A percentile compares a stretch with the other conserved stretches of the same genome.
These are phyloP conservation scores for Pantherophis vulpinus DNA, from an alignment of 2,797 vertebrate species.

Conservation along the genomic window DNA sequence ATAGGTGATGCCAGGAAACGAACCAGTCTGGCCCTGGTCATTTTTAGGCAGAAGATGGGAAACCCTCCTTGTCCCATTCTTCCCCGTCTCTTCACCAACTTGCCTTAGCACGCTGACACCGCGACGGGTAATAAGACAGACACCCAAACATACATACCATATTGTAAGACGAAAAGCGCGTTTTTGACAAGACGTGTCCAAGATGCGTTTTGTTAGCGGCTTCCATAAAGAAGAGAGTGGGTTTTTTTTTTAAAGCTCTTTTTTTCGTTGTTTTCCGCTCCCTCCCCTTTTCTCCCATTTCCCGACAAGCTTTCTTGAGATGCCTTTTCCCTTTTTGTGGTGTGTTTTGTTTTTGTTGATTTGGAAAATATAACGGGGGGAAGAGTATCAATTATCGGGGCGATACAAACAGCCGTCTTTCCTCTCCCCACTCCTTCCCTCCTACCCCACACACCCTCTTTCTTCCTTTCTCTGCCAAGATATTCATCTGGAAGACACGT, in stretches of 20 bases:
- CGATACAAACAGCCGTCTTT: slow-evolving; percentile 36
- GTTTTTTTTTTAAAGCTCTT: slow-evolving; percentile 13
- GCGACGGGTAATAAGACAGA: slow-evolving; percentile 57
- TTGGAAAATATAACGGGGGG: slow-evolving; percentile 63
- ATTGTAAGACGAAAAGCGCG: slow-evolving; percentile 6
- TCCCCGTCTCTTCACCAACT: slow-evolving; percentile 1
- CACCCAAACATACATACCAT: neutral
- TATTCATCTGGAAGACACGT: slow-evolving; percentile 55
- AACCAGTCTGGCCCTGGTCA: rapidly evolving
- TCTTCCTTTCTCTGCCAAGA: slow-evolving; percentile 44
- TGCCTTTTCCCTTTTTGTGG: slow-evolving; percentile 35
- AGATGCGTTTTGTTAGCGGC: slow-evolving; percentile 59
- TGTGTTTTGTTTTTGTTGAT: slow-evolving; percentile 55
- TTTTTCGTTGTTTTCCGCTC: slow-evolving; percentile 49
- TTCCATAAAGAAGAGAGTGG: slow-evolving; percentile 46
- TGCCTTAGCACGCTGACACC: slow-evolving; percentile 49
- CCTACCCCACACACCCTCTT: neutral
- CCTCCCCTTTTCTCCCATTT: slow-evolving; percentile 34
- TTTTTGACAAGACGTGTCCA: slow-evolving; percentile 54
- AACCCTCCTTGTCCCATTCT: neutral
- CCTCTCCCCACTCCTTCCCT: neutral
- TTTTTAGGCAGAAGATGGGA: neutral
- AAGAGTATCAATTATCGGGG: slow-evolving; percentile 64
- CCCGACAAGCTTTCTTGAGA: slow-evolving; percentile 60
- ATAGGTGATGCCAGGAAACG: no score